phyloP scores from a whole-genome alignment of 2,113 vertebrate species.

The Mustelus asterias region DNA sequence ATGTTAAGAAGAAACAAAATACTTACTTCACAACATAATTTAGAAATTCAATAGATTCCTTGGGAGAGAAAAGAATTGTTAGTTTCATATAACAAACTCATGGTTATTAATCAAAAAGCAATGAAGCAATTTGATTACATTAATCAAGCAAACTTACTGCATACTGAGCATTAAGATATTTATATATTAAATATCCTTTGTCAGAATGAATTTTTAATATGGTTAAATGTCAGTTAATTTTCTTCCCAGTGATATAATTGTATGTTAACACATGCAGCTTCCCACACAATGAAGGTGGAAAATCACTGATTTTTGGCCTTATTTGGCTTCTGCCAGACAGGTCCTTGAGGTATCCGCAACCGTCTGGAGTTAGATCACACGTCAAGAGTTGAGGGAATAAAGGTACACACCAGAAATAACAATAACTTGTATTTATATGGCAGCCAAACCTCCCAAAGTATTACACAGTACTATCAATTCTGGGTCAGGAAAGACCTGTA shows the following conservation, averaged over 20 bases:
- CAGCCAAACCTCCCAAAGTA: background rate
- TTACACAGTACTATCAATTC: background rate
- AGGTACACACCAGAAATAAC: background rate
- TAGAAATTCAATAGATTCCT: slow-evolving; percentile 70
- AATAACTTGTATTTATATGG: background rate
- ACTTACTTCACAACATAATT: slow-evolving; percentile 69
- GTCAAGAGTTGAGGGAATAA: background rate
- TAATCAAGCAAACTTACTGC: background rate
- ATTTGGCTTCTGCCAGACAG: background rate
- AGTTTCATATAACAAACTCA: background rate
- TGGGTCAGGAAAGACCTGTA: background rate
- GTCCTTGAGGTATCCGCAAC: background rate
- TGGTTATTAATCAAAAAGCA: background rate
- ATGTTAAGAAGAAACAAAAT: slow-evolving; percentile 37
- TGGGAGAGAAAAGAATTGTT: slow-evolving; percentile 39
- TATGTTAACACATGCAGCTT: background rate
- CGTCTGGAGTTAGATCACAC: background rate
- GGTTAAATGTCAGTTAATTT: background rate
- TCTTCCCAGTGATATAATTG: background rate
- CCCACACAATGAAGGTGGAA: background rate
- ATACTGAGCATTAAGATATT: background rate
- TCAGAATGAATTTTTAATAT: background rate
- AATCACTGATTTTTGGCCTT: background rate
- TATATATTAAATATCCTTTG: background rate
- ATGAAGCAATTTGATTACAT: background rate